Evolutionary conservation across 2,113 vertebrate species (phyloP).

Genomic region (Cercocebus atys): DNA sequence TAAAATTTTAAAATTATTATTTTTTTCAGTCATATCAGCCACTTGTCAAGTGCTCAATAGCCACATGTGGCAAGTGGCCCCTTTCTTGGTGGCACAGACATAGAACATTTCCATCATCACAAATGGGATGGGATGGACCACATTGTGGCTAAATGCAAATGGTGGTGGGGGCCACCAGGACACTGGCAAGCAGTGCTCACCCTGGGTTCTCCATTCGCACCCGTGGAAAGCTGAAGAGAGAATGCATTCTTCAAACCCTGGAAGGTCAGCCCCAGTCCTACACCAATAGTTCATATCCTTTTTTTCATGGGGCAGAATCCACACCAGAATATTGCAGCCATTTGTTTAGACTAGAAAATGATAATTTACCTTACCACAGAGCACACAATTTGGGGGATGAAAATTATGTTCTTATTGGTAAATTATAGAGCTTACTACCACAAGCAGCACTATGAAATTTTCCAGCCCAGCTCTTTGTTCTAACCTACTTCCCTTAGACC

Average conservation of each 20-base stretch:
- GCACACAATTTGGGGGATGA: too few relatives aligned
- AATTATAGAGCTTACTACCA: neutral
- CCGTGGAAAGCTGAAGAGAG: neutral
- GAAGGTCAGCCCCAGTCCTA: too few relatives aligned
- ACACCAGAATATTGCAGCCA: neutral
- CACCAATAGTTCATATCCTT: neutral
- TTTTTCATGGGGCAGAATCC: neutral
- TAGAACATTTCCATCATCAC: too few relatives aligned
- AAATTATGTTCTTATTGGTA: neutral
- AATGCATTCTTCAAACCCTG: neutral
- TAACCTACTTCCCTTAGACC: neutral
- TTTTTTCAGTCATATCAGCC: neutral
- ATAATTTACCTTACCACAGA: neutral
- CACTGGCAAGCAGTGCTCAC: neutral
- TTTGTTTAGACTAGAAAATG: neutral
- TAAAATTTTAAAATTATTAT: neutral
- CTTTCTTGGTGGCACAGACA: accelerated
- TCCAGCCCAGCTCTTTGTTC: neutral
- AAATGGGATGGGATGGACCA: too few relatives aligned
- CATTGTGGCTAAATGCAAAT: accelerated
- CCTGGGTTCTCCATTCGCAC: accelerated
- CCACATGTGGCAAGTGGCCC: neutral
- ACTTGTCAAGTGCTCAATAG: neutral
- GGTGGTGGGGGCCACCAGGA: accelerated
- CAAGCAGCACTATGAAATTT: neutral